Conservation (phyloP, 2,797 vertebrate species). For the Anolis apletophallus region DNA sequence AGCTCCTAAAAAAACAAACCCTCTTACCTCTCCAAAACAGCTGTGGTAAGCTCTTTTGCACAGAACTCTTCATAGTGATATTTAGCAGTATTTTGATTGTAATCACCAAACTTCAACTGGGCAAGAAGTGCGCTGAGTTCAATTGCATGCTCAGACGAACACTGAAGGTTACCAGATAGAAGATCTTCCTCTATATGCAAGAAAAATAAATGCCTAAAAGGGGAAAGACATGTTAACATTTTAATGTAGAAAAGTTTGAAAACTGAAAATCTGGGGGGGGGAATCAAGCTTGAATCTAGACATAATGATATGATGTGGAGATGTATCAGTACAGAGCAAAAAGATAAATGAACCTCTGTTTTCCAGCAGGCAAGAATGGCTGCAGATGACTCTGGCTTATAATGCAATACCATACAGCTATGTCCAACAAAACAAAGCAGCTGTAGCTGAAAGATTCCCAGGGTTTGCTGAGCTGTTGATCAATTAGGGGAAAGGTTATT, state of each 20-base stretch:
- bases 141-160: slow-evolving; percentile 90
- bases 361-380: neutral
- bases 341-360: neutral
- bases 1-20: neutral
- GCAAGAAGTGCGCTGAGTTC: slow-evolving; percentile 93
- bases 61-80: slow-evolving; percentile 93
- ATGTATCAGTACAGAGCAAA: neutral
- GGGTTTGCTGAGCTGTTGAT: neutral
- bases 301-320: neutral
- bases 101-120: slow-evolving; percentile 95
- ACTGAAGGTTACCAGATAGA: slow-evolving; percentile 90
- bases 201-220: slow-evolving; percentile 92
- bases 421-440: neutral
- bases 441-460: neutral
- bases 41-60: slow-evolving; percentile 85
- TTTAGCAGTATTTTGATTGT: slow-evolving; percentile 97
- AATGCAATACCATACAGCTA: neutral
- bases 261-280: neutral
- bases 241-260: neutral
- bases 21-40: slow-evolving; percentile 87
- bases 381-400: neutral
- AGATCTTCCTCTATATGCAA: slow-evolving; percentile 96
- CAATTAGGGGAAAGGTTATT: slow-evolving; percentile 52
- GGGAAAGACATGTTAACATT: slow-evolving; percentile 26
- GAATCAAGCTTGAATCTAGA: neutral